Base-by-base conservation (phyloP, 2,113 vertebrate genomes). In the Setophaga petechia region DNA sequence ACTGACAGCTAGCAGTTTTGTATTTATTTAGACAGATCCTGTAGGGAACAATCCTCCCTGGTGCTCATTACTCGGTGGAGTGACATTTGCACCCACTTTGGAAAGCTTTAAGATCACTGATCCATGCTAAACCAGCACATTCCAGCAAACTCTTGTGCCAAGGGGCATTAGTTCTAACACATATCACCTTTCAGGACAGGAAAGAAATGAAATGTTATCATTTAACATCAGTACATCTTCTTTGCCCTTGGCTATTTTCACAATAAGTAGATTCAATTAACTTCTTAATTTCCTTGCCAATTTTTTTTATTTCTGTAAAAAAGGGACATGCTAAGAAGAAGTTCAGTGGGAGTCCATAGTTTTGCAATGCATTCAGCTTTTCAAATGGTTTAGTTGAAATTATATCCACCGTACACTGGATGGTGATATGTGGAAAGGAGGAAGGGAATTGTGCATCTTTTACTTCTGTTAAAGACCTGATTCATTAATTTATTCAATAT, bases 61-160 rank as follows among this genome's bases (percentile, higher is more conserved):
- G 82, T 87, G 88, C 93, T 96, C 96, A 89, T 96, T 97, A 94
- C 80, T 94, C 31, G 73, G 92, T 76, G 75, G 78, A 90, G 91
- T 96, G 96, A 96, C 96, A 96, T 96, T 94, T 96, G 95, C 96
- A 96, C 94, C 91, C 91, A 93, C 91, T 96, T 96, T 54, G 87
- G 94, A 95, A 94, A 92, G 79, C 89, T 97, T 94, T 95, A 96
- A 95, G 96, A 96, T 97, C 94, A 90, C 58, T 97, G 96, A 97
- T 97, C 96, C 96, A 90, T 95, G 82, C 51, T 93, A 94, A 96
- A 94, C 77, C 94, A 95, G 87, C 69, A 87, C 96, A 97, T 97
- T 97, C 96, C 96, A 96, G 92, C 57, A 82, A 94, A 91, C 72
- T 62, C 62, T 79, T 73, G 86, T 92, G 87, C 95, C 95, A 97